Evolutionary conservation across 2,888 invertebrate genomes (phyloP).

Genomic region (Hipparchia semele): DNA sequence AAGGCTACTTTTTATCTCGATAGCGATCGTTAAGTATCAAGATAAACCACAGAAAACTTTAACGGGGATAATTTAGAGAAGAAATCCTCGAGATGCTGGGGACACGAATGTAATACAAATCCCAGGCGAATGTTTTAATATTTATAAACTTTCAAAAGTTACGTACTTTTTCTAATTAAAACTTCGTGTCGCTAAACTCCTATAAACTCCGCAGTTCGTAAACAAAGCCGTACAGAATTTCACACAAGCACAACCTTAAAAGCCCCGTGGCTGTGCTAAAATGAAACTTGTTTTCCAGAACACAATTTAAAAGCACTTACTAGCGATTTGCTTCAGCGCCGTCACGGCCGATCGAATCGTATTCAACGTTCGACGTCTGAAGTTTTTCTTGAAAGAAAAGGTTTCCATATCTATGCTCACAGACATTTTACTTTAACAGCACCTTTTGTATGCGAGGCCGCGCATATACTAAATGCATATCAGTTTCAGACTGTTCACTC

Average conservation of each 20-base stretch:
- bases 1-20: too few species aligned
- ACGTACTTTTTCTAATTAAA: conserved; percentile 11
- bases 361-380: conserved; percentile 72
- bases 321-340: conserved; percentile 75
- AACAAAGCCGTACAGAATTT: conserved; percentile 11
- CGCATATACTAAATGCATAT: conserved; percentile 77
- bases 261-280: conserved; percentile 20
- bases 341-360: conserved; percentile 76
- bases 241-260: conserved; percentile 15
- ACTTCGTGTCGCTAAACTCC: conserved; percentile 16
- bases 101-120: neutral
- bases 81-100: neutral
- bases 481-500: conserved; percentile 63
- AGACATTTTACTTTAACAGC: conserved; percentile 57
- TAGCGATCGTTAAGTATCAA: neutral
- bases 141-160: conserved; percentile 1
- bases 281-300: conserved; percentile 25
- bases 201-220: conserved; percentile 1
- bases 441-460: conserved; percentile 71
- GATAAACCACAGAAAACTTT: neutral
- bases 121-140: neutral
- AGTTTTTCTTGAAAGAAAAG: conserved; percentile 73
- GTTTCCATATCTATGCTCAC: conserved; percentile 75
- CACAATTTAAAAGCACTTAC: conserved; percentile 63
- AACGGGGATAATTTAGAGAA: neutral